Percentiles rank a stretch among this genome's conserved stretches.
phyloP scores from a whole-genome alignment of 2,797 vertebrate species.

The Myiothlypis chrysogaster region DNA sequence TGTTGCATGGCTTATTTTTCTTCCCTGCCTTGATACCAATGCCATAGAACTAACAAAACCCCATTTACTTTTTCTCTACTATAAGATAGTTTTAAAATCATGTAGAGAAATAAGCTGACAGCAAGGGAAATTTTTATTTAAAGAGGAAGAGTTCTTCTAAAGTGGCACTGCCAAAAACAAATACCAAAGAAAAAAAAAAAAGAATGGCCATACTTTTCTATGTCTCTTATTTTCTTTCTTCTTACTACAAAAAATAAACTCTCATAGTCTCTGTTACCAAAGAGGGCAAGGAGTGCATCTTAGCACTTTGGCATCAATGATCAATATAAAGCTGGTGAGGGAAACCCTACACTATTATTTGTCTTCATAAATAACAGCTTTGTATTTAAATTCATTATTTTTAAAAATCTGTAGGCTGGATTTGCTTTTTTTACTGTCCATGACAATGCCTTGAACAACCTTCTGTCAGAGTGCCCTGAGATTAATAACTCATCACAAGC shows the following conservation, averaged over 20 bases:
- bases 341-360: not conserved
- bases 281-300: not conserved
- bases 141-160: not conserved
- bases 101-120: not conserved
- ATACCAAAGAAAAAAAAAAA: not conserved
- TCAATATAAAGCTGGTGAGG: not conserved
- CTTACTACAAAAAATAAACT: not conserved
- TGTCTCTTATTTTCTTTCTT: not conserved
- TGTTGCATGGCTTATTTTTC: not conserved
- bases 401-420: not conserved
- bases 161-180: not conserved
- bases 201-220: not conserved
- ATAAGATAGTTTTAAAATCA: not conserved
- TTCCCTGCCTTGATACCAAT: not conserved
- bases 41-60: not conserved
- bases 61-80: not conserved
- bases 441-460: not conserved
- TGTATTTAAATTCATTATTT: conserved; percentile 9
- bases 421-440: not conserved
- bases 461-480: not conserved
- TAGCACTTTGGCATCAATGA: not conserved
- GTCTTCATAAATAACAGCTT: not conserved
- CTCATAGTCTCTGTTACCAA: not conserved
- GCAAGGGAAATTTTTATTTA: not conserved
- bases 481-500: not conserved